These are phyloP conservation scores for Pimpla rufipes DNA, from an alignment of 2,888 invertebrate species.

Conservation along the genomic window DNA sequence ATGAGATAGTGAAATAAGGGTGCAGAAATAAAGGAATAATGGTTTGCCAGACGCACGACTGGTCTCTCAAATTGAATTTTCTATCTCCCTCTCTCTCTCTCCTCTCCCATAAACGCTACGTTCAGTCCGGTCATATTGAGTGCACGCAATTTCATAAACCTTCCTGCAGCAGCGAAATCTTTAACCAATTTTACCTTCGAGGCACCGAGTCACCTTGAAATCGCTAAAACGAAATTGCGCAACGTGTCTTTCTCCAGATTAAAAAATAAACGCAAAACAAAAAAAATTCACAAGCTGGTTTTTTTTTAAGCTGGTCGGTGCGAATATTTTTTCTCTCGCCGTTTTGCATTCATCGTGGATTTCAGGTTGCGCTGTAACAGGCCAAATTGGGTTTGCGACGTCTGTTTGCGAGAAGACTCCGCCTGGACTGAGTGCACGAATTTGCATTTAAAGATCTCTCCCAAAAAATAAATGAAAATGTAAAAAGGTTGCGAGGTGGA, in stretches of 20 bases:
- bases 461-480: no score
- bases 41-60: conserved; percentile 57
- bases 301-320: no score
- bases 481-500: no score
- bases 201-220: not conserved
- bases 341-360: no score
- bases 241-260: not conserved
- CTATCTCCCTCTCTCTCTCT: not conserved
- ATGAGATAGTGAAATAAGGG: conserved; percentile 29
- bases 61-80: conserved; percentile 60
- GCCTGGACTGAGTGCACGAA: no score
- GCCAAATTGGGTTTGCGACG: no score
- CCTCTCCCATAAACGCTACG: not conserved
- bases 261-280: no score
- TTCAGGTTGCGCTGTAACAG: no score
- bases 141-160: not conserved
- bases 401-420: no score
- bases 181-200: not conserved
- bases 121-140: not conserved
- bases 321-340: no score
- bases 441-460: no score
- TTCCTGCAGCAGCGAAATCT: not conserved
- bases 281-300: no score
- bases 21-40: conserved; percentile 23
- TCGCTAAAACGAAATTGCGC: not conserved